Base-by-base conservation (phyloP, 2,888 invertebrate genomes). In the Saturnia japonica region DNA sequence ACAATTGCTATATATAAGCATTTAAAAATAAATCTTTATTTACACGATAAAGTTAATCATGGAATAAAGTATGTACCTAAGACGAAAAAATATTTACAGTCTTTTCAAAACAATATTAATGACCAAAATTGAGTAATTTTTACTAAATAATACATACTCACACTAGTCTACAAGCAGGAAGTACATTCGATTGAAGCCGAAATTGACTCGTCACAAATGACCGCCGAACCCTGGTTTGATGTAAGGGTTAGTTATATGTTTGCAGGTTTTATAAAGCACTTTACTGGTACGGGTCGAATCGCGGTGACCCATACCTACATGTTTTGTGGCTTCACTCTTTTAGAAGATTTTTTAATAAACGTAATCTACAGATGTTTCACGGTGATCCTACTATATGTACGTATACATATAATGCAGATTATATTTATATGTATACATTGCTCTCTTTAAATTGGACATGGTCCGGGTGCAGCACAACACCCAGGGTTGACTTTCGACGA, bases 201-300 rank as follows among this genome's bases (percentile, higher is more conserved):
- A 87, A 89, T 88, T 88, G 87, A 86, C 86, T 87, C 57, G 85
- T 78, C 84, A 81, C 82, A 81, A 85, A 84, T 84, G 84, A 79
- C 79, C 78, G 76, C 9, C 64, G 64, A 40, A n/a, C 64, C 64
- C 64, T 64, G 40, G 40, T 19, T 64, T 64, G 40, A 64, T 64
- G 64, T 64, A 40, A 40, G 40, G 64, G 64, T 60, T 40, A 40
- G 64, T 40, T 40, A 64, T 64, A 64, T 40, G n/a, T 64, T 40
- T 40, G 64, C 40, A 28, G 40, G 40, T 40, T 64, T 40, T 40
- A 64, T 64, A 64, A 19, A 40, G 40, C 64, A 64, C 22, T 64
- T 64, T 40, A 64, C 40, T 64, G 40, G 19, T 40, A 40, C 64
- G 64, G 64, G 40, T 64, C 34, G 40, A 40, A 64, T 64, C 64